These are phyloP conservation scores for Penaeus indicus DNA, from an alignment of 1,140 invertebrate genomes.

Conservation along the genomic window DNA sequence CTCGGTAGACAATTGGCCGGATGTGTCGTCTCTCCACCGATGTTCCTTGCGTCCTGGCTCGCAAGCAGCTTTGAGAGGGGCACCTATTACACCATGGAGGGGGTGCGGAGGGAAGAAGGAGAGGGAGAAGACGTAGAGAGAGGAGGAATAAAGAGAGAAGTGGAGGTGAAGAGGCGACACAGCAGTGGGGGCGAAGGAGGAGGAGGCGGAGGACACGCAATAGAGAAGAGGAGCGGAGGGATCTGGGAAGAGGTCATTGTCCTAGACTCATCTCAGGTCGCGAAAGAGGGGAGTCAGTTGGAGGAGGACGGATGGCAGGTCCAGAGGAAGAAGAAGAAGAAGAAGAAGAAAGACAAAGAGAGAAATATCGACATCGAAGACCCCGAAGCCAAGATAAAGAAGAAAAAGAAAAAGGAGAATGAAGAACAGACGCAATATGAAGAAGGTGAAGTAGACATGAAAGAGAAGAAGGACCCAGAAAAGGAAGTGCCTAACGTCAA, in stretches of 20 bases:
- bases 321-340: not conserved
- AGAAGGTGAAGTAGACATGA: too few relatives aligned
- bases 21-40: not conserved
- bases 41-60: slow-evolving; percentile 13
- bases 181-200: not conserved
- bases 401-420: too few relatives aligned
- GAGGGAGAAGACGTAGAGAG: slow-evolving; percentile 18
- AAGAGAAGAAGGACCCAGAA: too few relatives aligned
- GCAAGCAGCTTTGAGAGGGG: slow-evolving; percentile 23
- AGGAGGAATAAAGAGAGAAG: slow-evolving; percentile 27
- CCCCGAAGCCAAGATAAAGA: too few relatives aligned
- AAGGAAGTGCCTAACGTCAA: too few relatives aligned
- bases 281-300: not conserved
- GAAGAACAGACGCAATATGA: too few relatives aligned
- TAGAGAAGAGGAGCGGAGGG: slow-evolving; percentile 5
- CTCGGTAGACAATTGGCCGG: too few relatives aligned
- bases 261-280: not conserved
- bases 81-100: slow-evolving; percentile 47
- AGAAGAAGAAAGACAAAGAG: too few relatives aligned
- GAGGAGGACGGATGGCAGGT: slow-evolving; percentile 2
- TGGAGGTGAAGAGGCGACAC: not conserved
- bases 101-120: not conserved
- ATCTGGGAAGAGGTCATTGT: slow-evolving; percentile 30
- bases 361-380: too few relatives aligned
- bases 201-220: not conserved